Evolutionary conservation across 2,888 invertebrate species (phyloP).

Genomic region (Tipula helvola): DNA sequence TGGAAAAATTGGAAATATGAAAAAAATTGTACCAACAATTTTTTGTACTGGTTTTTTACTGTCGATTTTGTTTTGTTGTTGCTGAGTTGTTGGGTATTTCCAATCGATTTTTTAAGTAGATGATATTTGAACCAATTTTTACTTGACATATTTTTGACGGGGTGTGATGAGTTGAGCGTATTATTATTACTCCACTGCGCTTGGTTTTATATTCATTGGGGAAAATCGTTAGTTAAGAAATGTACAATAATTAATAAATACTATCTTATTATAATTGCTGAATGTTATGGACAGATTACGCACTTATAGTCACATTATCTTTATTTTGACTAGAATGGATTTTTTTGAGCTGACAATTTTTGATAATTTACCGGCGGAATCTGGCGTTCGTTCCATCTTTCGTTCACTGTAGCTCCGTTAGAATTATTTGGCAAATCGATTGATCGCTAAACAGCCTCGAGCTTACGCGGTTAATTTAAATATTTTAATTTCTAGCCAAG

Average conservation of each 20-base stretch:
- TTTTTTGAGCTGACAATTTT: too few relatives aligned
- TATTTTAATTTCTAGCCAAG: too few relatives aligned
- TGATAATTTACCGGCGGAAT: too few relatives aligned
- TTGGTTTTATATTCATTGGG: background rate
- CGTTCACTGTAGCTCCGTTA: too few relatives aligned
- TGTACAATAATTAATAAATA: background rate
- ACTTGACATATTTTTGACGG: background rate
- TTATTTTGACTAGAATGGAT: too few relatives aligned
- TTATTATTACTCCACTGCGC: background rate
- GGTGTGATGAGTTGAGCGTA: background rate
- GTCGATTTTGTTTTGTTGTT: background rate
- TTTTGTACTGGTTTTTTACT: background rate
- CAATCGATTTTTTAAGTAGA: background rate
- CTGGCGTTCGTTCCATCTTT: too few relatives aligned
- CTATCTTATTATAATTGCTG: too few relatives aligned
- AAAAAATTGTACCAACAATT: background rate
- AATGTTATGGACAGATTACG: too few relatives aligned
- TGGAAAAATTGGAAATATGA: background rate
- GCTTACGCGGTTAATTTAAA: too few relatives aligned
- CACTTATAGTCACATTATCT: too few relatives aligned
- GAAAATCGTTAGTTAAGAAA: background rate
- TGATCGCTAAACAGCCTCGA: too few relatives aligned
- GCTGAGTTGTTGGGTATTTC: background rate
- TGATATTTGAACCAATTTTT: constrained; percentile 4
- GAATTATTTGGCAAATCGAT: too few relatives aligned